Base-by-base conservation (phyloP, 2,888 invertebrate species). In the Drosophila affinis region DNA sequence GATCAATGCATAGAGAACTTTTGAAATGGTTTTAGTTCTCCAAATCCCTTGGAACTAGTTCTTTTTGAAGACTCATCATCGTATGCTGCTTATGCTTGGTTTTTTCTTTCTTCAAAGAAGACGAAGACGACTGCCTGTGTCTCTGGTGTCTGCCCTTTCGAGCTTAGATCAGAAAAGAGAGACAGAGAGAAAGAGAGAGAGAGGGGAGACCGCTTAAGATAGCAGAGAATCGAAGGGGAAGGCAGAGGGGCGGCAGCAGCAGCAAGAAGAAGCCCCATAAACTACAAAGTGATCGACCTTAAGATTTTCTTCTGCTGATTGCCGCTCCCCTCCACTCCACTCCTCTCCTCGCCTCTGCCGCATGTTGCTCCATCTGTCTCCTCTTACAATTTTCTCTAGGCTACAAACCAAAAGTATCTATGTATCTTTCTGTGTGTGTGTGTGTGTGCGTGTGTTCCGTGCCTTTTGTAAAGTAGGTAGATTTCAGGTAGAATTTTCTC, bases 251-350 rank as follows among this genome's bases (percentile, higher is more conserved):
- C 12, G 3, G 24, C 24, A 18, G 32, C 6, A 12, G 32, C 10
- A 34, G 21, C 32, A n/a, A 60, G 56, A 76, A 75, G 84, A 87
- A 84, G 89, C 82, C 80, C 85, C 87, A 86, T 88, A 88, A 88
- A 88, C 87, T 88, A 88, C 83, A 81, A 39, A 89, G 88, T 88
- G 85, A 86, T 86, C 85, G 87, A 86, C 85, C 85, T 88, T 89
- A 81, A 81, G 89, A 87, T 87, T 68, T 76, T 84, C 76, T 68
- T 72, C 76, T 73, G 67, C 83, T 76, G 86, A 88, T 82, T 84
- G 87, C 82, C 79, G 62, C 62, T 29, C 9, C 17, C 9, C 21
- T 21, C 32, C 55, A 3, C 49, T 5, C 24, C 24, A 24, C 24
- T 49, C 27, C 39, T 9, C 39, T 34, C 21, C 9, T 61, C 45